Evolutionary conservation across 2,888 invertebrate species (phyloP), one percentile per base, ranked within the genome.

Genomic region (Apantesis nais): DNA sequence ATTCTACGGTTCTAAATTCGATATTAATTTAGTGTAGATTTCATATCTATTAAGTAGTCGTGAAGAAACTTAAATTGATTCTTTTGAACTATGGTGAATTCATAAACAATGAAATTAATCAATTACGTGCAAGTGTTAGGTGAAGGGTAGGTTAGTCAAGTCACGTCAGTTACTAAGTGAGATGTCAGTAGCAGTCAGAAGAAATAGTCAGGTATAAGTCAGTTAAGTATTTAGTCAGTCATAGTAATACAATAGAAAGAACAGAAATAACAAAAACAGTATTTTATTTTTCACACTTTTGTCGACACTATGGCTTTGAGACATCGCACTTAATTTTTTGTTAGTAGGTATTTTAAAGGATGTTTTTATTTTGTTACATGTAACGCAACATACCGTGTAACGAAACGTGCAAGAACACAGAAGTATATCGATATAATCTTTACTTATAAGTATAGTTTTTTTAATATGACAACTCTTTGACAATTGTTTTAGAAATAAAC

Each of bases 261-360:
- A 86, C 84, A 83, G 83, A 81, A 74, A 58, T 79, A 80, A 79
- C 85, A 89, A 88, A 84, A 90, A 89, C 87, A 89, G 87, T 83
- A 83, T 85, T 88, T 89, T 89, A 90, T 90, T 88, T 88, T 83
- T 83, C 85, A 89, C 86, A 90, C 86, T 87, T 83, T 83, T 86
- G 84, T 85, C 85, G 86, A 84, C 82, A 78, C 80, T 86, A 82
- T 84, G 83, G 86, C 84, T 81, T 81, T 86, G 83, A 83, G 93
- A 94, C 94, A 94, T 94, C 94, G 90, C 94, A 94, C 94, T 94
- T 93, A 90, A 90, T 78, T 75, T 71, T 76, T 71, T 78, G 80
- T 80, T 79, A 78, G 77, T 52, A 52, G 48, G 22, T 81, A 73
- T 71, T 74, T 48, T 63, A 70, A 73, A 71, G 65, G 66, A 63